These are phyloP conservation scores for Ischnura elegans DNA, from an alignment of 2,888 invertebrate genomes.

Conservation along the genomic window DNA sequence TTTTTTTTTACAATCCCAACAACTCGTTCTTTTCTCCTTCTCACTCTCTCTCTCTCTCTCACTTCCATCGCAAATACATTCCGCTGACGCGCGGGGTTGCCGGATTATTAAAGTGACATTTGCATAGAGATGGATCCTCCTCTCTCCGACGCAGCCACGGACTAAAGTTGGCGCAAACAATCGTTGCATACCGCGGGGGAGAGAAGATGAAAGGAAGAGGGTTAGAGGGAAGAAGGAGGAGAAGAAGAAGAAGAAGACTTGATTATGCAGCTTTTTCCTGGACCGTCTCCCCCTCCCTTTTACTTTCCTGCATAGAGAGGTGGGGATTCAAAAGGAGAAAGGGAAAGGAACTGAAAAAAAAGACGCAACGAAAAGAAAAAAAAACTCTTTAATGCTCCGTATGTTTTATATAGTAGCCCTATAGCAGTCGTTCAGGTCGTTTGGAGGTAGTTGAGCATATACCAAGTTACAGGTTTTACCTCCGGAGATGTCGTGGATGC, in stretches of 20 bases:
- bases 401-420: constrained; percentile 26
- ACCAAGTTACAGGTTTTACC: constrained; percentile 24
- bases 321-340: too few species aligned
- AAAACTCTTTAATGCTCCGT: not conserved
- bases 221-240: not conserved
- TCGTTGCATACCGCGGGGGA: constrained; percentile 42
- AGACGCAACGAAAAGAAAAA: not conserved
- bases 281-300: not conserved
- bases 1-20: not conserved
- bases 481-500: not conserved
- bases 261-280: constrained; percentile 26
- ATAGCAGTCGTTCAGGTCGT: constrained; percentile 21
- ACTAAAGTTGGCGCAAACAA: constrained; percentile 41
- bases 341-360: not conserved
- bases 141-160: not conserved
- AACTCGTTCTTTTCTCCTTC: not conserved
- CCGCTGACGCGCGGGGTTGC: constrained; percentile 52
- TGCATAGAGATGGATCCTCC: constrained; percentile 52
- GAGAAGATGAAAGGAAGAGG: not conserved
- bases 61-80: constrained; percentile 46
- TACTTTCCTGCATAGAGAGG: not conserved
- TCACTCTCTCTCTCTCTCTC: not conserved
- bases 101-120: constrained; percentile 67
- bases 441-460: constrained; percentile 1
- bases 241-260: not conserved